Evolutionary conservation across 2,113 vertebrate species (phyloP), one percentile per base, ranked within the genome.

Genomic region (Mirza zaza): DNA sequence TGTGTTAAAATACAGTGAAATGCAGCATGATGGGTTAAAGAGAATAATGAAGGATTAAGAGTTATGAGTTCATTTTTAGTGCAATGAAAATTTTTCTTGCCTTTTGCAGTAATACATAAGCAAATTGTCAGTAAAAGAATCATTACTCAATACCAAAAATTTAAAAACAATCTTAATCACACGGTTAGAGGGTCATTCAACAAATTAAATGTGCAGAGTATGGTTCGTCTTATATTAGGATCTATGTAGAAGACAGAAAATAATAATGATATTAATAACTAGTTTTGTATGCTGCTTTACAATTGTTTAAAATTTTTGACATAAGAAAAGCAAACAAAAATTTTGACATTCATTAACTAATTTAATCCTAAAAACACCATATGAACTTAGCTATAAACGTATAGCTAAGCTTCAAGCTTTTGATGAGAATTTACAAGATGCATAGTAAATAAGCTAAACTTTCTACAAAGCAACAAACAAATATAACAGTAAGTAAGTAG

Each of bases 331-430:
- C 59, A 61, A 10, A 70, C n/a, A 92, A 80, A 92, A 52, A 63
- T 8, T 95, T 75, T 81, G 82, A 67, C 25, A 61, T 91, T 94
- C n/a, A 82, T 97, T 89, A 45, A 48, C 45, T 82, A 84, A 81
- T 80, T 70, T 91, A 88, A 76, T 34, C n/a, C 45, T 81, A n/a
- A 71, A 94, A 87, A 89, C 9, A 82, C n/a, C 9, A 57, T 45
- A 70, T 76, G 36, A 91, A 93, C 50, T 39, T n/a, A n/a, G n/a
- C n/a, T n/a, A n/a, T n/a, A n/a, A n/a, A 20, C 39, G 3, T 71
- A 77, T 65, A 70, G 25, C 55, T 55, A 90, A 87, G n/a, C 52
- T 36, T 75, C 52, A 88, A 61, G 45, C 0, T 32, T 97, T 96
- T 45, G 42, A 87, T 68, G n/a, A 75, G 42, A 83, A 75, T 84